Percentiles rank a stretch among this genome's conserved stretches.
phyloP scores from a whole-genome alignment of 2,113 vertebrate species.

The Fulica atra region DNA sequence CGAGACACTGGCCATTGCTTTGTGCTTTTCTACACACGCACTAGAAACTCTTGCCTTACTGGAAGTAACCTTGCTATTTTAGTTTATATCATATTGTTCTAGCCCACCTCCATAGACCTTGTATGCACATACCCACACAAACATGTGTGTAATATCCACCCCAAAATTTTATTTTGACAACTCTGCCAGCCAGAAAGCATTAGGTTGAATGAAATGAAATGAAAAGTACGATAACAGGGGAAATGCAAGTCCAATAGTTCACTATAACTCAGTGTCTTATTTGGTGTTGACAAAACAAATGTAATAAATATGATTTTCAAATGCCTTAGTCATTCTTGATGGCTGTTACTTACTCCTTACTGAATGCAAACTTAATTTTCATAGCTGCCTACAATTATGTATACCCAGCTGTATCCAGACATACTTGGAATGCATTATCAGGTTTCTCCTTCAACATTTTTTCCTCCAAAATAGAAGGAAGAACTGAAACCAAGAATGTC shows the following conservation, averaged over 20 bases:
- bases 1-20: not conserved
- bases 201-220: not conserved
- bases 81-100: not conserved
- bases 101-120: not conserved
- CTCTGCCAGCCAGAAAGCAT: not conserved
- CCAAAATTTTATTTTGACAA: not conserved
- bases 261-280: not conserved
- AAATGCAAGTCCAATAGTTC: not conserved
- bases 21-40: not conserved
- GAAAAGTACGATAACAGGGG: not conserved
- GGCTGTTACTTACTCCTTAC: not conserved
- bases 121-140: accelerated
- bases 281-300: not conserved
- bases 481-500: not conserved
- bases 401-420: not conserved
- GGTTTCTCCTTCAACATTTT: not conserved
- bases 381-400: not conserved
- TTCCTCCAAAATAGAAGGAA: not conserved
- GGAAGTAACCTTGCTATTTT: not conserved
- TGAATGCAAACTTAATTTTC: not conserved
- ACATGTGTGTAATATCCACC: accelerated
- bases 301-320: not conserved
- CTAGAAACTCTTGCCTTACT: not conserved
- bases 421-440: not conserved
- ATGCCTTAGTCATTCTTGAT: not conserved